Base-by-base conservation (phyloP, 2,888 invertebrate species). In the Aelia acuminata region DNA sequence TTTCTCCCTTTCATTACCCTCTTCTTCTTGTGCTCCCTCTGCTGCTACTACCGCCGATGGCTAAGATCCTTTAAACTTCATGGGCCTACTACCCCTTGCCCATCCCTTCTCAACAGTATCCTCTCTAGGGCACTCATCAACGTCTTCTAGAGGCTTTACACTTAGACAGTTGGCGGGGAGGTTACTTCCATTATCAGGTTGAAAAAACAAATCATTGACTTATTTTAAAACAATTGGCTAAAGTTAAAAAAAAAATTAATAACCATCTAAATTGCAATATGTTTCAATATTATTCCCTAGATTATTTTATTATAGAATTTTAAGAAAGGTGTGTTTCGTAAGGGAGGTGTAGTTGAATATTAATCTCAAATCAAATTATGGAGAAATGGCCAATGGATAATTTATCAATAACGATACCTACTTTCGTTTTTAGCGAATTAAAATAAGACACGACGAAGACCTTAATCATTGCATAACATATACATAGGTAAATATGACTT, bases 1-100 rank as follows among this genome's bases (percentile, higher is more conserved):
- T 80, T 80, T 80, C 43, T 80, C 80, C 80, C 80, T 80, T 80
- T 80, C 43, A 80, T 39, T 39, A 47, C 80, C 80, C 80, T 80
- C 80, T 80, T 47, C 80, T 80, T 47, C 80, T 80, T 47, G 22
- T 80, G 43, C 43, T 80, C 80, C 63, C 35, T 43, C 80, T 47
- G 80, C 43, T 47, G 80, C 80, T 80, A 43, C 80, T 80, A 43
- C 80, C 80, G 80, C 80, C 80, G 80, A 39, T 43, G 43, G n/a
- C 43, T 18, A n/a, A n/a, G 43, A 39, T 43, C 43, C 43, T 70
- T 70, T 70, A 70, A 70, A 70, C 63, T 70, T 4, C 63, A 35
- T 35, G 20, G 63, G 31, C 31, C 63, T 70, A 5, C 63, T 70
- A 5, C 63, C 18, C 3, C 26, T 35, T 70, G 35, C 57, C 63